A percentile compares a stretch with the other conserved stretches of the same genome.
Evolutionary conservation across 2,797 vertebrate genomes (phyloP).

Genomic region (Sternarchorhynchus goeldii): DNA sequence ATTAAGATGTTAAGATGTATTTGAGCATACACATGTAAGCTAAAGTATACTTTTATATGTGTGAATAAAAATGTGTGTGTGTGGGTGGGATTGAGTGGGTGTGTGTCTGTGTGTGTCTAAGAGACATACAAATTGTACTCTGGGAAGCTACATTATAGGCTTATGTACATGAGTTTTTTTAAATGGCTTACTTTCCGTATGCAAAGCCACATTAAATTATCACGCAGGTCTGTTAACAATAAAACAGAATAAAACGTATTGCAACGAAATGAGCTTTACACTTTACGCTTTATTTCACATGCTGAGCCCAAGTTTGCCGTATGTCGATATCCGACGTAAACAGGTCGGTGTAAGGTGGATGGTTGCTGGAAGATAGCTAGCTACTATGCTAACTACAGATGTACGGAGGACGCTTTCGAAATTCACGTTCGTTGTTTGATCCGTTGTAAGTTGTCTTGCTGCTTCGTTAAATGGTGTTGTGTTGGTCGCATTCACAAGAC

Average conservation of each 20-base stretch:
- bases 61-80: constrained; percentile 61
- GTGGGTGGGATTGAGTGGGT: constrained; percentile 38
- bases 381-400: background rate
- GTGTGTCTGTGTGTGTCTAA: background rate
- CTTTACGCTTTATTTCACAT: background rate
- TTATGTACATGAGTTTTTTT: background rate
- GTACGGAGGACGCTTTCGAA: constrained; percentile 41
- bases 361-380: no score
- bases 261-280: background rate
- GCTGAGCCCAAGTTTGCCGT: constrained; percentile 55
- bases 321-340: constrained; percentile 69
- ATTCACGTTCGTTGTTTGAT: constrained; percentile 9
- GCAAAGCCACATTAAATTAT: background rate
- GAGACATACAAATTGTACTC: no score
- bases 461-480: background rate
- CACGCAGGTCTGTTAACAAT: background rate
- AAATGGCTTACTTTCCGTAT: no score
- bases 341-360: background rate
- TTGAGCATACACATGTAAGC: background rate
- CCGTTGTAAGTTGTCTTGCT: constrained; percentile 31
- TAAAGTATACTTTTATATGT: constrained; percentile 55
- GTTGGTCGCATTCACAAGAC: background rate
- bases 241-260: background rate
- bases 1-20: constrained; percentile 43
- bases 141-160: no score